These are phyloP conservation scores for Passer montanus DNA, from an alignment of 2,113 vertebrate genomes.

Conservation along the genomic window DNA sequence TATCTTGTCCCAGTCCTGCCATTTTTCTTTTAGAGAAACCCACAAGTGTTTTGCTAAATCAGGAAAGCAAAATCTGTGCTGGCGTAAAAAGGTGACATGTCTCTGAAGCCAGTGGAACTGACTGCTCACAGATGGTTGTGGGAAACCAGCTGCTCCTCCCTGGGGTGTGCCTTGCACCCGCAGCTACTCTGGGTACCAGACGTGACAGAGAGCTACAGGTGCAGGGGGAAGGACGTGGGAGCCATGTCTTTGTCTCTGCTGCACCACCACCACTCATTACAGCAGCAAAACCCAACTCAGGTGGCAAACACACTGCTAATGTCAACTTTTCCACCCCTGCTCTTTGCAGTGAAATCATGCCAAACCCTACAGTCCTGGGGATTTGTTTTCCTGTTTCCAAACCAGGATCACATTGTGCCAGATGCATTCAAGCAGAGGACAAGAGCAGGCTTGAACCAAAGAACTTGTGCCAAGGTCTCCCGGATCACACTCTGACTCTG, in stretches of 20 bases:
- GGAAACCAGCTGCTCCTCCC: neutral
- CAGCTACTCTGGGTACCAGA: neutral
- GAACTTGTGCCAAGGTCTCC: neutral
- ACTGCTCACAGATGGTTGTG: neutral
- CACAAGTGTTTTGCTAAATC: neutral
- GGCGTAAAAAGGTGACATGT: neutral
- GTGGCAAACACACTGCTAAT: neutral
- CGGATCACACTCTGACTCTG: neutral
- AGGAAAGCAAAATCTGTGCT: neutral
- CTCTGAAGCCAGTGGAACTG: neutral
- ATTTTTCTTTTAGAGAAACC: neutral
- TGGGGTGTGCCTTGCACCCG: rapidly evolving
- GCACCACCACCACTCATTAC: neutral
- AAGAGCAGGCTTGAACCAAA: neutral
- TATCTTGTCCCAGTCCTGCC: neutral
- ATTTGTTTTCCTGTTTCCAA: neutral
- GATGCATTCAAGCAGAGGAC: neutral
- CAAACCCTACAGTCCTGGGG: neutral
- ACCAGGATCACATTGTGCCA: neutral
- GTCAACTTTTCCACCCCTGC: neutral
- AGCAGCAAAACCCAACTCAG: neutral
- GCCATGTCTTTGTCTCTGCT: neutral
- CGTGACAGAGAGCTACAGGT: rapidly evolving
- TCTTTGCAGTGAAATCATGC: neutral
- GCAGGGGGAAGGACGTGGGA: neutral